Evolutionary conservation across 2,888 invertebrate species (phyloP), one percentile per base, ranked within the genome.

Genomic region (Hemithea aestivaria): DNA sequence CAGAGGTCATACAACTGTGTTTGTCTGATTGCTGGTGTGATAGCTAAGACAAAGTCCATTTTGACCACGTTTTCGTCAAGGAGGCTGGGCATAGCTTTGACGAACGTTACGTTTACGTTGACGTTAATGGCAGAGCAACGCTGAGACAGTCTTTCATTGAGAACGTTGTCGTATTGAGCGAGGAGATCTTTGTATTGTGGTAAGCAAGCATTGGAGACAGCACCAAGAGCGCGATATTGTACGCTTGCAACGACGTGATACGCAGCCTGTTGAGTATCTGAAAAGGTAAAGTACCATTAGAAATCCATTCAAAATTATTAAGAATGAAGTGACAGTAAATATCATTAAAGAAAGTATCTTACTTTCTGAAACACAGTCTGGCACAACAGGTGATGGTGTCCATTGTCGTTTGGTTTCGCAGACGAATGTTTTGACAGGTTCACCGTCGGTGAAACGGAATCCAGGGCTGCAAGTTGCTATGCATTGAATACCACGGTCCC

Each of bases 321-420:
- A n/a, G n/a, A n/a, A n/a, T n/a, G n/a, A n/a, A n/a, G 16, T 4
- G 16, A 5, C 16, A 16, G 16, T 31, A 22, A 31, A 40, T 40
- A 41, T 45, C 6, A 33, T 40, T 29, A 9, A 23, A 7, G 11
- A 27, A 26, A 20, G 8, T 8, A 20, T 74, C 85, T 73, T 73
- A 94, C 93, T 95, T 89, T 96, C 96, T 2, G 96, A 96, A 10
- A 98, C 97, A 75, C 98, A 98, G 64, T 97, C 96, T 0, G 97
- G 97, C 10, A 97, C 96, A 28, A 97, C 94, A 6, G 95, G 93
- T 1, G 93, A 91, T 1, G 98, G 97, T 6, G 91, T 89, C 97
- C 97, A 97, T 41, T 92, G 89, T 30, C 92, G 91, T 55, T 93
- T 93, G 0, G 91, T 90, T 69, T 94, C 93, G 65, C 97, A 97